phyloP scores from a whole-genome alignment of 2,113 vertebrate species.

The Oreochromis niloticus region DNA sequence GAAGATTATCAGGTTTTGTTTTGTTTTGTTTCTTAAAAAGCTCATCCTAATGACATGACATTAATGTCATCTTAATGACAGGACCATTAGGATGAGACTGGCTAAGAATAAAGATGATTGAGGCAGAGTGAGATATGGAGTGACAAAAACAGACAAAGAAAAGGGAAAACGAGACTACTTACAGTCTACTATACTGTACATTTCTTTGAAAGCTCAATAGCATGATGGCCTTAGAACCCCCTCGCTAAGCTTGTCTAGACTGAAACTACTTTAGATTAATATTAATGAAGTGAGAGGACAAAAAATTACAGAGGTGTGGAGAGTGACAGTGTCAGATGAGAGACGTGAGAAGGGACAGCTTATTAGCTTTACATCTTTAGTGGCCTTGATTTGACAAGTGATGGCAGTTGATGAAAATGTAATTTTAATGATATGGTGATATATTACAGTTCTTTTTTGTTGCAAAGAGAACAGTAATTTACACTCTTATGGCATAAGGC shows the following conservation, averaged over 20 bases:
- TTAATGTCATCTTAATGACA: neutral
- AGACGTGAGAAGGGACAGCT: neutral
- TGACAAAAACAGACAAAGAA: neutral
- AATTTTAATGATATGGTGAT: neutral
- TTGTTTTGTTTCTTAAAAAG: neutral
- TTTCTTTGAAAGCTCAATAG: neutral
- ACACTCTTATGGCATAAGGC: neutral
- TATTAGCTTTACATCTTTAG: neutral
- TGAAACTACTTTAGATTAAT: conserved; percentile 15
- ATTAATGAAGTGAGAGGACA: neutral
- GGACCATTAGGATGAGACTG: neutral
- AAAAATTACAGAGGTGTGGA: neutral
- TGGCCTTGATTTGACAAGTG: neutral
- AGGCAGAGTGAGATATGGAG: neutral
- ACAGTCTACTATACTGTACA: neutral
- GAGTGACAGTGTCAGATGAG: neutral
- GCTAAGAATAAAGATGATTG: neutral
- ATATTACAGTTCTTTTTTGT: neutral
- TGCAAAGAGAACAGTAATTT: neutral
- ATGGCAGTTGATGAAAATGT: neutral
- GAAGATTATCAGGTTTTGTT: neutral
- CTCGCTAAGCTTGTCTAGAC: conserved; percentile 37
- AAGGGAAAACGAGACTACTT: neutral
- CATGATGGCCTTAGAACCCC: conserved; percentile 10
- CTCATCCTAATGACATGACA: conserved; percentile 12